phyloP scores from a whole-genome alignment of 2,113 vertebrate genomes.

The Neolamprologus caudopunctatus region DNA sequence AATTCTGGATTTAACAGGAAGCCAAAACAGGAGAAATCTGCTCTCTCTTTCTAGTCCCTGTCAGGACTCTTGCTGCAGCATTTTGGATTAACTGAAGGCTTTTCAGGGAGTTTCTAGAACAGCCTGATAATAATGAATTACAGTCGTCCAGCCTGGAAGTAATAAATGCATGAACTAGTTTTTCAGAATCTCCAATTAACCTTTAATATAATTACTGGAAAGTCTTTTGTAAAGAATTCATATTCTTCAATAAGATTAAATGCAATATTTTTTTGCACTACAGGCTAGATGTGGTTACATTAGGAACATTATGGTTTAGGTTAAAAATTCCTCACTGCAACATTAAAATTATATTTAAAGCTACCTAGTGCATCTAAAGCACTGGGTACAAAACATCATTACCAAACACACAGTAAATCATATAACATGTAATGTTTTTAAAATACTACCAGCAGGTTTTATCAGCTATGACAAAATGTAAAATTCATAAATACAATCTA shows the following conservation, averaged over 20 bases:
- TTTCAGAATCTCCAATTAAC: too few species aligned
- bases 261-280: not conserved
- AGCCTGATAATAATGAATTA: not conserved
- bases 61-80: not conserved
- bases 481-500: not conserved
- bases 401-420: not conserved
- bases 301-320: not conserved
- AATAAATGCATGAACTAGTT: too few species aligned
- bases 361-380: not conserved
- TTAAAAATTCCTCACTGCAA: not conserved
- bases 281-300: not conserved
- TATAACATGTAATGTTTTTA: not conserved
- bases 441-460: not conserved
- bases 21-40: not conserved
- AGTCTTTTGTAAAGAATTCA: not conserved
- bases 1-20: not conserved
- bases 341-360: not conserved
- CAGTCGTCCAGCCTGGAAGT: not conserved
- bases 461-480: not conserved
- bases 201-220: not conserved
- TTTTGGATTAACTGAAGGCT: rapidly evolving
- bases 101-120: rapidly evolving
- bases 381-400: not conserved
- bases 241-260: not conserved
- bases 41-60: not conserved